These are phyloP conservation scores for Saturnia japonica DNA, from an alignment of 2,888 invertebrate genomes.

Conservation along the genomic window DNA sequence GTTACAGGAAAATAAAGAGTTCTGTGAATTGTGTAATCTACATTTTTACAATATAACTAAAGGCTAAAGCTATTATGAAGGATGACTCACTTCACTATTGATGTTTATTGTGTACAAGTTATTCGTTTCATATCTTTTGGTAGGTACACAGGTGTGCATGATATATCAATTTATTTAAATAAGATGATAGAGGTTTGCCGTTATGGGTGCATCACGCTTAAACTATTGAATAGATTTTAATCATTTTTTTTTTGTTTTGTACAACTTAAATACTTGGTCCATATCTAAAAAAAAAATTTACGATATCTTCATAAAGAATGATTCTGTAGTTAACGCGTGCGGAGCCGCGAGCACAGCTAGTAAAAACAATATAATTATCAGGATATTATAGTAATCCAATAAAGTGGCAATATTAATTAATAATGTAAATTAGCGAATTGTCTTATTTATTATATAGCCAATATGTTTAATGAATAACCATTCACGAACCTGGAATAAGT, in stretches of 20 bases:
- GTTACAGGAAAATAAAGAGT: slow-evolving; percentile 3
- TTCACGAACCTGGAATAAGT: background rate
- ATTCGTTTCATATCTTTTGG: background rate
- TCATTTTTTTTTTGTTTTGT: too few species aligned
- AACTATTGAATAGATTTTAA: too few species aligned
- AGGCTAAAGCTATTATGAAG: background rate
- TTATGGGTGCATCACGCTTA: too few species aligned
- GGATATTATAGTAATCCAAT: background rate
- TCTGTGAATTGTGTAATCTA: slow-evolving; percentile 4
- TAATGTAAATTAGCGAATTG: background rate
- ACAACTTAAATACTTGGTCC: too few species aligned
- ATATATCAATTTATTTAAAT: too few species aligned
- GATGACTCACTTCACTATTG: background rate
- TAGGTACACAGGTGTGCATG: too few species aligned
- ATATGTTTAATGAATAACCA: background rate
- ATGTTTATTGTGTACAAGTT: background rate
- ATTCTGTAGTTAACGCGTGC: too few species aligned
- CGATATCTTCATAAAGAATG: too few species aligned
- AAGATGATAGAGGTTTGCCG: too few species aligned
- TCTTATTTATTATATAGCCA: background rate
- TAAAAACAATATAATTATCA: too few species aligned
- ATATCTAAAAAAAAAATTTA: too few species aligned
- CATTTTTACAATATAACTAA: background rate
- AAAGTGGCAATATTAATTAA: background rate
- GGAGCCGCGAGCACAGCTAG: too few species aligned